Evolutionary conservation across 2,797 vertebrate species (phyloP).

Genomic region (Syngnathus rostellatus): DNA sequence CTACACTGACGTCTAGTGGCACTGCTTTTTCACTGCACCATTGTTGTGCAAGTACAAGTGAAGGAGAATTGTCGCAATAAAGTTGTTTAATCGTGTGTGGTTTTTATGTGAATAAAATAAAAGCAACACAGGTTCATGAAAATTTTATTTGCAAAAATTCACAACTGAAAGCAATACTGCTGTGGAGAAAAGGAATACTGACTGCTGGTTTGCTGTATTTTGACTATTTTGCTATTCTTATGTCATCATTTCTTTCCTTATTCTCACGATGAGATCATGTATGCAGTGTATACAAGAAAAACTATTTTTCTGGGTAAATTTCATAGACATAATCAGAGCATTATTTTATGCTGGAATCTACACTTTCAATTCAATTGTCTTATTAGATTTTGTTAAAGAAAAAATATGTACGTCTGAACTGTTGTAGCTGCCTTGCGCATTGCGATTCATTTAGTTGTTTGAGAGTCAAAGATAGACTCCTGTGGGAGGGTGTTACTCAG

Average conservation of each 20-base stretch:
- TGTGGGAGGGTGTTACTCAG: slow-evolving; percentile 54
- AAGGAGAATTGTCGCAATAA: not conserved
- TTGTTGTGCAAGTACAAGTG: not conserved
- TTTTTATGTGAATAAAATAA: not conserved
- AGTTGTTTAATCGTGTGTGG: not conserved
- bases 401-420: slow-evolving; percentile 44
- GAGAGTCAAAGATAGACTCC: slow-evolving; percentile 47
- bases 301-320: slow-evolving; percentile 41
- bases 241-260: slow-evolving; percentile 25
- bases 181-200: slow-evolving; percentile 61
- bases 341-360: slow-evolving; percentile 8
- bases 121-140: slow-evolving; percentile 52
- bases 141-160: slow-evolving; percentile 75
- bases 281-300: slow-evolving; percentile 50
- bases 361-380: slow-evolving; percentile 33
- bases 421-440: slow-evolving; percentile 68
- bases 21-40: slow-evolving; percentile 5
- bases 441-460: slow-evolving; percentile 53
- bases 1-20: slow-evolving; percentile 45
- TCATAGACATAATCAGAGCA: slow-evolving; percentile 51
- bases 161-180: slow-evolving; percentile 69
- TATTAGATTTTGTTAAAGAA: slow-evolving; percentile 44
- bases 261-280: slow-evolving; percentile 35
- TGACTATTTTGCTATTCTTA: slow-evolving; percentile 40
- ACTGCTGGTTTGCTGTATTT: slow-evolving; percentile 61